phyloP scores from a whole-genome alignment of 2,888 invertebrate genomes.

The Ormyrus thymus region DNA sequence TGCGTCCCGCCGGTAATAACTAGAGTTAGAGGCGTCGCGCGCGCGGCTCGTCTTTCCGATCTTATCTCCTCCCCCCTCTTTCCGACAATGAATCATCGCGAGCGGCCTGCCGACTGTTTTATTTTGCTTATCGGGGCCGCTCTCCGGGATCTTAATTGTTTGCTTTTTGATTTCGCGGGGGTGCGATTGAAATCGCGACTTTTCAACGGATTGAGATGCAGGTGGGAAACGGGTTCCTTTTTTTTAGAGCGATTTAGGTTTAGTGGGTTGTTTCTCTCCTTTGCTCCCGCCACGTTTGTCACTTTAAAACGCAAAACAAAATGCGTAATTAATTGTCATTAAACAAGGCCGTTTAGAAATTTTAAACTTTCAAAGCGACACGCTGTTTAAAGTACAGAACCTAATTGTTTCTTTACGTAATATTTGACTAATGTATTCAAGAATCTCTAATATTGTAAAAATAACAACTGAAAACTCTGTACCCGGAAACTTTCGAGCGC shows the following conservation, averaged over 20 bases:
- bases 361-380: no score
- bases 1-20: conserved; percentile 31
- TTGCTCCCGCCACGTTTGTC: no score
- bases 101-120: conserved; percentile 16
- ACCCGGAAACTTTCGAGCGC: conserved; percentile 8
- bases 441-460: neutral
- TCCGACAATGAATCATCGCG: conserved; percentile 43
- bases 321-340: no score
- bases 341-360: no score
- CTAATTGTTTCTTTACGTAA: neutral
- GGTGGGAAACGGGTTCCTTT: no score
- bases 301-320: no score
- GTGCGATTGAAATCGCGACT: neutral
- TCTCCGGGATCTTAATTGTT: conserved; percentile 40
- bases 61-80: conserved; percentile 26
- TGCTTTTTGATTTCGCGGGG: conserved; percentile 5
- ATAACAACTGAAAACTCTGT: neutral
- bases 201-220: no score
- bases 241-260: no score
- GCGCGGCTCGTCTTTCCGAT: conserved; percentile 37
- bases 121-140: conserved; percentile 38
- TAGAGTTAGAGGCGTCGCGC: conserved; percentile 26
- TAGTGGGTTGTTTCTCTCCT: no score
- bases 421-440: neutral
- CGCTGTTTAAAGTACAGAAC: no score